These are phyloP conservation scores for Apodemus speciosus DNA, from an alignment of 2,113 vertebrate species.

Conservation along the genomic window DNA sequence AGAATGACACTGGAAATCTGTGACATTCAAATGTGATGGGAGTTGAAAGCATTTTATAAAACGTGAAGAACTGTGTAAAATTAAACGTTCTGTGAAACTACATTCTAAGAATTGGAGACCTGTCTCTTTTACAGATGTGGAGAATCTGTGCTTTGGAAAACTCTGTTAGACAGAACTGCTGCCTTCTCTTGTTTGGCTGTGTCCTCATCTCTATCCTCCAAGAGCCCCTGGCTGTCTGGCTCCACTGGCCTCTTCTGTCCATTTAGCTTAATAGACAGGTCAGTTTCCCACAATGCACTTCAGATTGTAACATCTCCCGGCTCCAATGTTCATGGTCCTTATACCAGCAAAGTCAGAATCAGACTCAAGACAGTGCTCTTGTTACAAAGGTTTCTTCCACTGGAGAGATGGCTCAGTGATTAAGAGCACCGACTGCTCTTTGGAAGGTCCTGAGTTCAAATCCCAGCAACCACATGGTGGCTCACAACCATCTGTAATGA, in stretches of 20 bases:
- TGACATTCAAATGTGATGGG: background rate
- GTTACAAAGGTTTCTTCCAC: too few relatives aligned
- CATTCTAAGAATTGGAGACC: background rate
- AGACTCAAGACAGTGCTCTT: background rate
- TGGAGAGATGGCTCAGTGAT: too few relatives aligned
- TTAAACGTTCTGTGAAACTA: background rate
- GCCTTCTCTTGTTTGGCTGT: background rate
- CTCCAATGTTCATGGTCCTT: background rate
- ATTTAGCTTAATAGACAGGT: background rate
- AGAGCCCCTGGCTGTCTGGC: background rate
- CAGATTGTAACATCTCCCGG: background rate
- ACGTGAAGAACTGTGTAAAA: background rate
- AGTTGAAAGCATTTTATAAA: background rate
- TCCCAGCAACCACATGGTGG: too few relatives aligned
- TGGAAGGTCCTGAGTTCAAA: too few relatives aligned
- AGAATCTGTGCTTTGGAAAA: background rate
- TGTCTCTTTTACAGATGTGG: background rate
- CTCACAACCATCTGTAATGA: too few relatives aligned
- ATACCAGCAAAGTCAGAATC: background rate
- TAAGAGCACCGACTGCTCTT: too few relatives aligned
- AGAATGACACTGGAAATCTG: background rate
- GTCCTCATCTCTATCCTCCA: background rate
- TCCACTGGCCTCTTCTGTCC: background rate
- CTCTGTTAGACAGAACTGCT: background rate
- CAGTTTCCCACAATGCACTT: background rate